A percentile compares a stretch with the other conserved stretches of the same genome.
These are phyloP conservation scores for Pemphredon lugubris DNA, from an alignment of 2,888 invertebrate genomes.

Conservation along the genomic window DNA sequence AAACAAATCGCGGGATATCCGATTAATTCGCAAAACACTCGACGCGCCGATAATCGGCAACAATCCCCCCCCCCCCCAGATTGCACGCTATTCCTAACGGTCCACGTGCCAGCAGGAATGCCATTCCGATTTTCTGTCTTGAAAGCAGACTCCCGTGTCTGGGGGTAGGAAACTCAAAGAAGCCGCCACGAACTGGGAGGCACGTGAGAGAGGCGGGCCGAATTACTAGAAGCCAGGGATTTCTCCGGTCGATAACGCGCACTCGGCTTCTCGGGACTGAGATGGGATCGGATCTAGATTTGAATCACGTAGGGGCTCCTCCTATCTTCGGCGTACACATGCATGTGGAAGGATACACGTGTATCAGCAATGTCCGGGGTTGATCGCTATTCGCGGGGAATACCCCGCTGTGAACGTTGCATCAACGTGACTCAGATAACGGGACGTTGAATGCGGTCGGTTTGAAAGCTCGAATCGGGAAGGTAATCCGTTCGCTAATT, in stretches of 20 bases:
- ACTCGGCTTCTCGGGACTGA: conserved; percentile 61
- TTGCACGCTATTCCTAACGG: background rate
- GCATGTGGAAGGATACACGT: conserved; percentile 36
- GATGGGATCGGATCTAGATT: conserved; percentile 78
- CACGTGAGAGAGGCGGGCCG: conserved; percentile 31
- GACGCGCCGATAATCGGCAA: too few species aligned
- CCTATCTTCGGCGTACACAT: conserved; percentile 19
- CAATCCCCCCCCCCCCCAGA: too few species aligned
- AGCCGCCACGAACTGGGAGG: background rate
- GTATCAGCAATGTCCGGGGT: conserved; percentile 26
- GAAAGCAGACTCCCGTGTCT: background rate
- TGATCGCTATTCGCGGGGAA: conserved; percentile 33
- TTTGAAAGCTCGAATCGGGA: background rate
- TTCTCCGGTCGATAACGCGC: conserved; percentile 70
- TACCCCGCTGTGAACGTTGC: conserved; percentile 25
- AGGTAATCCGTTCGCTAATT: background rate
- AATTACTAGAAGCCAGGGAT: conserved; percentile 70
- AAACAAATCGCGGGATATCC: too few species aligned
- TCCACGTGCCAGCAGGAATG: background rate
- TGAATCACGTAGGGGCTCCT: conserved; percentile 76
- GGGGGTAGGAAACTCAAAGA: background rate
- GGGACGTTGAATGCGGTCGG: background rate
- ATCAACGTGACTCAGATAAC: conserved; percentile 22
- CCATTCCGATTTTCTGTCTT: background rate
- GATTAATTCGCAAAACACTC: too few species aligned